Base-by-base conservation (phyloP, 30 jellyfish, hydroid and myxozoan species). In the Pseudorhiza aurosa region DNA sequence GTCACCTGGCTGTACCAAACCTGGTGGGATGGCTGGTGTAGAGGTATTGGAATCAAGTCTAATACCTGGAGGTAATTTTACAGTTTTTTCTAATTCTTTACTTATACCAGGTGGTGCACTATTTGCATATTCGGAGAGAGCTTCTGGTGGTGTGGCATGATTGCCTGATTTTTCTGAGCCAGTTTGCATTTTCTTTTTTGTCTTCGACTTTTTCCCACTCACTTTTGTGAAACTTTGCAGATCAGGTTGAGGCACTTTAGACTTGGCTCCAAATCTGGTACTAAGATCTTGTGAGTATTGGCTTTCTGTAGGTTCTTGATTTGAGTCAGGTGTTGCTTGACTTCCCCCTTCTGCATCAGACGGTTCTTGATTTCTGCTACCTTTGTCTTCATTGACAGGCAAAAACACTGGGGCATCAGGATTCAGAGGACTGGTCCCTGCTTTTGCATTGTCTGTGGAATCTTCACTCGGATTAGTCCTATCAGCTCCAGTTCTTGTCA, bases 61-160 rank as follows among this genome's bases (percentile, higher is more conserved):
- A 4, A 75, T 33, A 4, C 96, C 96, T 2, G 96, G 96, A 14
- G 95, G 95, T 29, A 58, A 19, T 35, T 79, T 22, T 22, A 36
- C 44, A 8, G 59, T 49, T 39, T 4, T 21, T 18, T 15, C 79
- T 2, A 8, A 1, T 17, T 43, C 49, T 55, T 26, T 74, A 5
- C 45, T 1, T 28, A 83, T 29, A 45, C 96, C 90, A 29, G 96
- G 90, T 2, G 90, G 96, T n/a, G 80, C 51, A 18, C 46, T n/a
- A n/a, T 82, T 18, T 57, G 37, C 35, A 70, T 30, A 27, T 70
- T 70, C 30, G 83, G 83, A 2, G 83, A 70, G n/a, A n/a, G n/a
- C n/a, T 9, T 37, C 35, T 1, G 65, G 47, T n/a, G n/a, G 8
- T 47, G 30, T 17, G 1, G 2, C 62, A 1, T 37, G 1, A 3